A percentile compares a stretch with the other conserved stretches of the same genome.
Evolutionary conservation across 2,888 invertebrate genomes (phyloP).

Genomic region (Ormyrus labotus): DNA sequence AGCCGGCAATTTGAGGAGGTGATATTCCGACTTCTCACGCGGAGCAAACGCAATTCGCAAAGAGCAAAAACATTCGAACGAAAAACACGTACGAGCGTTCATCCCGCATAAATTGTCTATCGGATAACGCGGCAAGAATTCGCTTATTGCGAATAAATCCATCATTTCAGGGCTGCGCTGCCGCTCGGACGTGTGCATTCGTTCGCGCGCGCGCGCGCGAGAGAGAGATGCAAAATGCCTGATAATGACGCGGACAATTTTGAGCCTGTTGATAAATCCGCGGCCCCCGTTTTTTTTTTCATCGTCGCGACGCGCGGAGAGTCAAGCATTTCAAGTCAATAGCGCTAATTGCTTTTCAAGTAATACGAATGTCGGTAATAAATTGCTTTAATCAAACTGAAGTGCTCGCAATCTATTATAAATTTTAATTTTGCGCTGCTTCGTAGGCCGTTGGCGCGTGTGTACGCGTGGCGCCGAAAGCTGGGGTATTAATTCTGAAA

Average conservation of each 20-base stretch:
- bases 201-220: background rate
- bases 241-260: slow-evolving; percentile 24
- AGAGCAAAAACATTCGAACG: too few species aligned
- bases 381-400: slow-evolving; percentile 36
- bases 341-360: slow-evolving; percentile 30
- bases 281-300: background rate
- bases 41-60: too few species aligned
- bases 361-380: slow-evolving; percentile 15
- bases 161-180: too few species aligned
- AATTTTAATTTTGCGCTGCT: slow-evolving; percentile 33
- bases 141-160: too few species aligned
- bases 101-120: too few species aligned
- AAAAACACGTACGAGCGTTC: too few species aligned
- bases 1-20: too few species aligned
- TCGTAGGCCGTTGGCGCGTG: background rate
- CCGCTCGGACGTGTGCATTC: too few species aligned
- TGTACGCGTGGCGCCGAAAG: background rate
- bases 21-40: too few species aligned
- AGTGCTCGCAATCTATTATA: slow-evolving; percentile 34
- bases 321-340: slow-evolving; percentile 20
- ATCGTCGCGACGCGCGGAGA: background rate
- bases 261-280: slow-evolving; percentile 19
- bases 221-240: background rate
- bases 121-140: too few species aligned
- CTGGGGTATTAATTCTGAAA: slow-evolving; percentile 24